A percentile compares a stretch with the other conserved stretches of the same genome.
phyloP scores from a whole-genome alignment of 2,113 vertebrate genomes.

The Guaruba guarouba region DNA sequence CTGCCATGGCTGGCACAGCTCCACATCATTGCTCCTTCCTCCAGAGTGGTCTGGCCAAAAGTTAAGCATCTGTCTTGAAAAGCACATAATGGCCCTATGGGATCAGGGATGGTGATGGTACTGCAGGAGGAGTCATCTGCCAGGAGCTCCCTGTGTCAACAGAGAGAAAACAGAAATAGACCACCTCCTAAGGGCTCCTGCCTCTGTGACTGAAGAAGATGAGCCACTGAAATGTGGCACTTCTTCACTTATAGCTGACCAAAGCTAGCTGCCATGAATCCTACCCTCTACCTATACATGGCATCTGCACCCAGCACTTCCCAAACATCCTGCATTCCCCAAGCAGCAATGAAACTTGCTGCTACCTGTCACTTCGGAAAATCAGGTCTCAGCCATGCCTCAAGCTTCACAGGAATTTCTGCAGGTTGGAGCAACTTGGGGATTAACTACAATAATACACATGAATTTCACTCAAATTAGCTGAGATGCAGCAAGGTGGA shows the following conservation, averaged over 20 bases:
- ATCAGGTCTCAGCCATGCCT: not conserved
- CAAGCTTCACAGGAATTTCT: not conserved
- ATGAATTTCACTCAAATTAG: not conserved
- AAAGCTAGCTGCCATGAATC: not conserved
- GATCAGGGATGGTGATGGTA: not conserved
- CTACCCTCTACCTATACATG: not conserved
- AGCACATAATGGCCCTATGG: accelerated
- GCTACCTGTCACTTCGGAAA: not conserved
- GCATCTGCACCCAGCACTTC: not conserved
- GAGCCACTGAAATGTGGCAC: accelerated
- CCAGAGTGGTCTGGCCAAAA: not conserved
- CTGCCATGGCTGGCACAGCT: not conserved
- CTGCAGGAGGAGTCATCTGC: not conserved
- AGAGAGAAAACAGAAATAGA: not conserved
- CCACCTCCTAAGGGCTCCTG: not conserved
- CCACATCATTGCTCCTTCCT: accelerated
- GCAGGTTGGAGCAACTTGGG: slow-evolving; percentile 32
- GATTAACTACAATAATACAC: slow-evolving; percentile 7
- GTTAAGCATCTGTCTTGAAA: not conserved
- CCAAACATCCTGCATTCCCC: not conserved
- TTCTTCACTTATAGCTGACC: not conserved
- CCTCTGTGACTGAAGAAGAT: accelerated
- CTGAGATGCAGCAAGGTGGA: not conserved
- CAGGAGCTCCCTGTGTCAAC: not conserved
- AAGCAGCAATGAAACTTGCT: not conserved